These are phyloP conservation scores for Caranx melampygus DNA, from an alignment of 2,113 vertebrate genomes.

Conservation along the genomic window DNA sequence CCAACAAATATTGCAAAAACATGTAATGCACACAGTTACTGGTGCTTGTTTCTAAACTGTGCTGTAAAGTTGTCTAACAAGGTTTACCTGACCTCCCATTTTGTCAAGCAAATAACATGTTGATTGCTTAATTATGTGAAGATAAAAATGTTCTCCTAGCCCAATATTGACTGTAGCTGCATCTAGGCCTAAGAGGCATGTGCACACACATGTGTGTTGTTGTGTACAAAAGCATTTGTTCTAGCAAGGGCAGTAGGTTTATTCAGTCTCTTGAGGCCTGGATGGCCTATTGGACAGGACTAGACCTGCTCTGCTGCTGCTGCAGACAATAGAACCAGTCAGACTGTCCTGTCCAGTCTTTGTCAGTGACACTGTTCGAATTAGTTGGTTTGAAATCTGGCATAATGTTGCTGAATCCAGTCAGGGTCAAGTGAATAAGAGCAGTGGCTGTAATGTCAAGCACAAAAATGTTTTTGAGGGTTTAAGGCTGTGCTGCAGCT, in stretches of 20 bases:
- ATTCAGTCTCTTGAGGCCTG: constrained; percentile 15
- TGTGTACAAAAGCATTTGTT: constrained; percentile 16
- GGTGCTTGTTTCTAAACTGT: constrained; percentile 46
- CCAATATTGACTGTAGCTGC: neutral
- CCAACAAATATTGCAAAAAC: constrained; percentile 32
- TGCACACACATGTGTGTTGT: neutral
- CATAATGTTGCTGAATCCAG: neutral
- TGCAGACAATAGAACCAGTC: constrained; percentile 45
- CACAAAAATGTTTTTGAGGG: neutral
- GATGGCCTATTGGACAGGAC: constrained; percentile 15
- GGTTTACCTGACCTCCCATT: constrained; percentile 56
- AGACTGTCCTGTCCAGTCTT: constrained; percentile 35
- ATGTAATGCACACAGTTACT: constrained; percentile 8
- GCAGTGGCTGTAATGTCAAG: neutral
- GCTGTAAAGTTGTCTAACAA: constrained; percentile 50
- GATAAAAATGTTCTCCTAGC: neutral
- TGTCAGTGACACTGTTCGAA: constrained; percentile 37
- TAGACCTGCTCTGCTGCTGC: constrained; percentile 29
- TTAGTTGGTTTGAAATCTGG: constrained; percentile 4
- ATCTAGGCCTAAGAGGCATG: neutral
- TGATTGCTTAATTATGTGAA: constrained; percentile 2
- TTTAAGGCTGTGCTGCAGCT: neutral
- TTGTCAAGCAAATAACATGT: constrained; percentile 62
- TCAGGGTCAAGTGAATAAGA: constrained; percentile 3
- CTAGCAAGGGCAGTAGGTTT: constrained; percentile 21